phyloP scores from a whole-genome alignment of 2,888 invertebrate genomes.

The Caenorhabditis auriculariae region DNA sequence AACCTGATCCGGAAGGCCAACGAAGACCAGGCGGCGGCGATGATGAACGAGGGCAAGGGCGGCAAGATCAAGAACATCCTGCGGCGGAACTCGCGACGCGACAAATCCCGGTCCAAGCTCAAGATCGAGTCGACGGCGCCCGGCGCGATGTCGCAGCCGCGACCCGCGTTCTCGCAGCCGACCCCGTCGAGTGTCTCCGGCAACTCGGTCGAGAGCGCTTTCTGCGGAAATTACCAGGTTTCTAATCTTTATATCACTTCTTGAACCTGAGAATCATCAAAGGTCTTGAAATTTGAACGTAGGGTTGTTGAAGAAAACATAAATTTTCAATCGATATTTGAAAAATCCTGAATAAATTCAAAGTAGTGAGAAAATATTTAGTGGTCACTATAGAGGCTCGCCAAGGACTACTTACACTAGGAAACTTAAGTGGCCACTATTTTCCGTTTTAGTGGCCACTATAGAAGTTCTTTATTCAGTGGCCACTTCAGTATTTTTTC shows the following conservation, averaged over 20 bases:
- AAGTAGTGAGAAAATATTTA: too few relatives aligned
- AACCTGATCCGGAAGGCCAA: conserved; percentile 53
- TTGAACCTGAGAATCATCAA: too few relatives aligned
- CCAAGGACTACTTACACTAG: too few relatives aligned
- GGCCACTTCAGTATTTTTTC: too few relatives aligned
- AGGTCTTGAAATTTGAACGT: not conserved
- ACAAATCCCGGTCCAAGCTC: conserved; percentile 42
- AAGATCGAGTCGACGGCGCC: conserved; percentile 46
- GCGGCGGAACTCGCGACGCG: conserved; percentile 43
- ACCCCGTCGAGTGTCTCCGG: conserved; percentile 23
- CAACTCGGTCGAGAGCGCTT: conserved; percentile 43
- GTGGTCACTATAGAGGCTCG: too few relatives aligned
- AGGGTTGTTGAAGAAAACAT: too few relatives aligned
- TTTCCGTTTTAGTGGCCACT: too few relatives aligned
- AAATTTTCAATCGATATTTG: too few relatives aligned
- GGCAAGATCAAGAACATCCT: conserved; percentile 49
- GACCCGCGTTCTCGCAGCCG: conserved; percentile 16
- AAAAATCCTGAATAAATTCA: too few relatives aligned
- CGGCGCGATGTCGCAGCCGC: conserved; percentile 40
- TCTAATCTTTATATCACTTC: too few relatives aligned
- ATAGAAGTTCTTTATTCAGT: too few relatives aligned
- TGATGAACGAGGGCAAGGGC: conserved; percentile 47
- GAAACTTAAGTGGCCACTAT: too few relatives aligned
- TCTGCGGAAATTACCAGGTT: conserved; percentile 49
- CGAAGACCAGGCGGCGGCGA: conserved; percentile 47